These are phyloP conservation scores for Epinotia ramella DNA, from an alignment of 2,888 invertebrate genomes.

Conservation along the genomic window DNA sequence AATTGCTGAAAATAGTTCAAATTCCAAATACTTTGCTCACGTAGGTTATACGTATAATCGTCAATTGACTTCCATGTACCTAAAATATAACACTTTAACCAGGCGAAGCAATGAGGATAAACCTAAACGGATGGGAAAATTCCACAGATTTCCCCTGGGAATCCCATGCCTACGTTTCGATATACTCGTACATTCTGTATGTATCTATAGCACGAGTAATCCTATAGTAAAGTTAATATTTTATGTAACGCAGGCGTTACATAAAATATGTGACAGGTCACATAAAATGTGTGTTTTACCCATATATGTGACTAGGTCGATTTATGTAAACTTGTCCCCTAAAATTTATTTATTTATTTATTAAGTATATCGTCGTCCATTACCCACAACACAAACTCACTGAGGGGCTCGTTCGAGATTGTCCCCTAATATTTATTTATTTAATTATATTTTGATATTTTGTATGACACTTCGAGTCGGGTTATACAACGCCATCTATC, in stretches of 20 bases:
- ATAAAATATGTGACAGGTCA: background rate
- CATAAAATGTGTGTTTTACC: too few species aligned
- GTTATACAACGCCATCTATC: too few species aligned
- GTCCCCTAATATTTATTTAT: too few species aligned
- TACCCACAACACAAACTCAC: too few species aligned
- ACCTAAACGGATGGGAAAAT: background rate
- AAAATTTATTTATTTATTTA: too few species aligned
- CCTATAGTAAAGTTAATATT: background rate
- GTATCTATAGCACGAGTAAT: background rate
- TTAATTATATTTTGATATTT: too few species aligned
- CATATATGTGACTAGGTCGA: too few species aligned
- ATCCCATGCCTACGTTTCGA: background rate
- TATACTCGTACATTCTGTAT: background rate
- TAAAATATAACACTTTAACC: background rate
- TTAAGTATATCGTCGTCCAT: too few species aligned
- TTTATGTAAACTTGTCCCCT: too few species aligned
- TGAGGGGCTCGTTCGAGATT: too few species aligned
- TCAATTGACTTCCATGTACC: background rate
- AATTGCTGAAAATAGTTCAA: too few species aligned
- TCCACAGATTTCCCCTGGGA: constrained; percentile 8
- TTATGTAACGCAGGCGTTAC: background rate
- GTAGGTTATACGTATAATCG: background rate
- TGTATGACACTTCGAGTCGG: too few species aligned
- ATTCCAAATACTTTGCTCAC: background rate
- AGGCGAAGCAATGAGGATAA: constrained; percentile 5